Base-by-base conservation (phyloP, 2,797 vertebrate genomes). In the Scyliorhinus canicula region DNA sequence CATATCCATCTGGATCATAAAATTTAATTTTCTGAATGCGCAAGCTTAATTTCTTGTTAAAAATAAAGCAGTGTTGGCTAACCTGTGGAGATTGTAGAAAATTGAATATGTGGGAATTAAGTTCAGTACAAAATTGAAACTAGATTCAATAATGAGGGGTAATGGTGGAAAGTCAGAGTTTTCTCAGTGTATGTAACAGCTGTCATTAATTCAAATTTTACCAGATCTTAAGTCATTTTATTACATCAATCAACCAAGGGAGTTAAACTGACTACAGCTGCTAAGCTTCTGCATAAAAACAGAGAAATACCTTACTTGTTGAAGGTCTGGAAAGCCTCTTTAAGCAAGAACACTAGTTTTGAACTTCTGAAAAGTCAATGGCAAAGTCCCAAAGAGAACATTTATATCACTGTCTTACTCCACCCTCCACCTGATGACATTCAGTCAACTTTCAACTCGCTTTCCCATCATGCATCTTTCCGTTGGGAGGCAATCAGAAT, bases 181-280 rank as follows among this genome's bases (percentile, higher is more conserved):
- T 63, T 26, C 90, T 93, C 44, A 44, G 91, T 69, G 26, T 50
- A 47, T 44, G 19, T 55, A 93, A 93, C 91, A 93, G 63, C 40
- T 93, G 93, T 93, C 65, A 71, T 94, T 52, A 94, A 74, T 74
- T 94, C 67, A 94, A 93, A 69, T 74, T 74, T 69, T 44, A 93
- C 65, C 47, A 94, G 14, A 93, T 69, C n/a, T 21, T 71, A 50
- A 94, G 47, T 94, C 47, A 94, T 94, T 94, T 94, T 63, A 69
- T 94, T 74, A 52, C 47, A 31, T 50, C 93, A 52, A 52, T 69
- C 44, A 94, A 71, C 93, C 55, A 55, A n/a, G 93, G 93, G 65
- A 94, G 31, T 94, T 50, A 94, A 94, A 1, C 26, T 4, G 69
- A 40, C 9, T 8, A 16, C 93, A 94, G 67, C 93, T 94, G 93